phyloP scores from a whole-genome alignment of 2,797 vertebrate species.

The Falco columbarius region DNA sequence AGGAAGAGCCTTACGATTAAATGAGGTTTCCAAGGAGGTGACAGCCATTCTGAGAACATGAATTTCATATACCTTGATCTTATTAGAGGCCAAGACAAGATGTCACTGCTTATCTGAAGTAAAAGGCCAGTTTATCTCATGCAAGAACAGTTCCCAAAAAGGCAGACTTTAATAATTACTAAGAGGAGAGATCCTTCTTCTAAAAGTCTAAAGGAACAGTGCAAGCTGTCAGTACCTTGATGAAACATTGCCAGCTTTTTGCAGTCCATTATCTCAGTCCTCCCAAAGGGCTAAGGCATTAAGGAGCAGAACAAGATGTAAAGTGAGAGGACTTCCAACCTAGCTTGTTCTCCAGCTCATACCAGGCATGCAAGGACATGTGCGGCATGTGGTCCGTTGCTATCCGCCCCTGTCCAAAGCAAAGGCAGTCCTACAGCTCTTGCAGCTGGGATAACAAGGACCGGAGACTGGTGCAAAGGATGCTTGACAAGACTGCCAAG shows the following conservation, averaged over 20 bases:
- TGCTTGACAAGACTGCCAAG: background rate
- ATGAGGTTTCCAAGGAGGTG: constrained; percentile 31
- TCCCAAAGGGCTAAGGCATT: background rate
- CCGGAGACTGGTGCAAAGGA: background rate
- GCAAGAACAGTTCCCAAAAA: constrained; percentile 3
- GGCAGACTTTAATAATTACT: background rate
- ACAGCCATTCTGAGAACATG: constrained; percentile 33
- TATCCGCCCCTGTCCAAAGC: background rate
- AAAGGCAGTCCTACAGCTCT: background rate
- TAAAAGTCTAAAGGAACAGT: background rate
- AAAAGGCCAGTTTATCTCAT: constrained; percentile 41
- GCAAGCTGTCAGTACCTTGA: background rate
- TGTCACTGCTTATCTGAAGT: constrained; percentile 36
- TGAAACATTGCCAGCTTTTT: background rate
- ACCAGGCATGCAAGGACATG: background rate
- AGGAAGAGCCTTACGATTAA: constrained; percentile 21
- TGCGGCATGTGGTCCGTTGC: background rate
- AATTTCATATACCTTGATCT: constrained; percentile 30
- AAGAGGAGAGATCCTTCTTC: background rate
- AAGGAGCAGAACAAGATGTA: background rate
- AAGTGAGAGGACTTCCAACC: background rate
- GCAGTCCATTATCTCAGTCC: background rate
- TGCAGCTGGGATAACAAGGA: background rate
- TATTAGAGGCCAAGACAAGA: constrained; percentile 36
- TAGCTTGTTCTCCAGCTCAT: background rate